These are phyloP conservation scores for Diorhabda carinulata DNA, from an alignment of 1,140 invertebrate species.

Conservation along the genomic window DNA sequence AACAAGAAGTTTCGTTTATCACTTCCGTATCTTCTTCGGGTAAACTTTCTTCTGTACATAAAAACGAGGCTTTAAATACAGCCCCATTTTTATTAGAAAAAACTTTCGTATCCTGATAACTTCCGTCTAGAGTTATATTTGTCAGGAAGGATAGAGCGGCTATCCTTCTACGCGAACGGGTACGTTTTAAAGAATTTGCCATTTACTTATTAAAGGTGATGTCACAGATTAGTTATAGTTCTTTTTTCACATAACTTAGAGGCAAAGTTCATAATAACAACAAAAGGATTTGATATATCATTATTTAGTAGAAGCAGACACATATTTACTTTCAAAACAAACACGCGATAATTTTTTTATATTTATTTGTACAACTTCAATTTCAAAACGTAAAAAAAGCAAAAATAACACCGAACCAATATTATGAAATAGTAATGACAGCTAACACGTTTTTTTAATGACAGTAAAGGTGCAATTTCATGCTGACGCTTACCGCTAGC, in stretches of 20 bases:
- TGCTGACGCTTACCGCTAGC: too few relatives aligned
- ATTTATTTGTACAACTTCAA: too few relatives aligned
- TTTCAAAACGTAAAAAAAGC: too few relatives aligned
- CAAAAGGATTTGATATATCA: neutral
- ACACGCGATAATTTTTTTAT: too few relatives aligned
- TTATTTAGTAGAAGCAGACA: neutral
- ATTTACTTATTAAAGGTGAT: constrained; percentile 41
- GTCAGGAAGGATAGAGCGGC: constrained; percentile 88
- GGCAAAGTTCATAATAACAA: neutral
- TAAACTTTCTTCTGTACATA: constrained; percentile 47
- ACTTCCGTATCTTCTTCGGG: constrained; percentile 47
- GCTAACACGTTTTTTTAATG: too few relatives aligned
- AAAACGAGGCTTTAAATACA: constrained; percentile 41
- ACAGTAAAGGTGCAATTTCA: too few relatives aligned
- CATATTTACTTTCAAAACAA: neutral
- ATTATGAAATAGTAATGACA: too few relatives aligned
- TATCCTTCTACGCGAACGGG: constrained; percentile 66
- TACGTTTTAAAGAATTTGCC: constrained; percentile 56
- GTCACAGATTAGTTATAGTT: constrained; percentile 33
- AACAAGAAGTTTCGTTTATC: constrained; percentile 45
- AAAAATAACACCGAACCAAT: too few relatives aligned
- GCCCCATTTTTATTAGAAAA: constrained; percentile 52
- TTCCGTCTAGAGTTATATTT: constrained; percentile 91
- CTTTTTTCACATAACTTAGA: constrained; percentile 31
- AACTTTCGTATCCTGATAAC: constrained; percentile 76